Percentiles rank a stretch among this genome's conserved stretches.
Conservation (phyloP, 2,797 vertebrate species). For the Pseudochirops cupreus region DNA sequence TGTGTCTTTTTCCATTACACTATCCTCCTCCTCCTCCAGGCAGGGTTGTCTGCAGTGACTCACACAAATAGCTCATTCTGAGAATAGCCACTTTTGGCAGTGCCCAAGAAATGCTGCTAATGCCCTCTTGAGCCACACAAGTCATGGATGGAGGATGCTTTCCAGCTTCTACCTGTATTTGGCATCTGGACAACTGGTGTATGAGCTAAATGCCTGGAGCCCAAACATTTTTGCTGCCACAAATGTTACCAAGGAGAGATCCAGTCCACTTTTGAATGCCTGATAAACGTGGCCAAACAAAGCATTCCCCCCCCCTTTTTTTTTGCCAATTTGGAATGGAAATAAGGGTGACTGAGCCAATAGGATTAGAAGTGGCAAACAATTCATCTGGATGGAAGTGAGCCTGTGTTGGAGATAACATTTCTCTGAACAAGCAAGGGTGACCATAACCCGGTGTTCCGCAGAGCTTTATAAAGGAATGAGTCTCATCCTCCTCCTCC, state of each 20-base stretch:
- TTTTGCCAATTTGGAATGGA: slow-evolving; percentile 81
- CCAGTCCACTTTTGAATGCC: slow-evolving; percentile 83
- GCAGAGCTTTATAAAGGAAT: slow-evolving; percentile 74
- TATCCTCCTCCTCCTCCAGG: not conserved
- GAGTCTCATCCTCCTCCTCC: slow-evolving; percentile 17
- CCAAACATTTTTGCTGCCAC: slow-evolving; percentile 82
- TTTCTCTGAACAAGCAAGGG: slow-evolving; percentile 76
- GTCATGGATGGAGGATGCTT: slow-evolving; percentile 24
- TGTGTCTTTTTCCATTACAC: not conserved
- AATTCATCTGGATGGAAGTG: slow-evolving; percentile 77
- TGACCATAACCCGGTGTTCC: slow-evolving; percentile 72
- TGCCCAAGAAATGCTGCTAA: slow-evolving; percentile 10
- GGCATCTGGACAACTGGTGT: slow-evolving; percentile 63
- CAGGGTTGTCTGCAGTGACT: not conserved
- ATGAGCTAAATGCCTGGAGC: slow-evolving; percentile 74
- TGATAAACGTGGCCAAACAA: slow-evolving; percentile 85
- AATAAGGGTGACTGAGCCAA: slow-evolving; percentile 73
- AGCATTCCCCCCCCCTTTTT: slow-evolving; percentile 51
- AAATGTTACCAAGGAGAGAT: slow-evolving; percentile 82
- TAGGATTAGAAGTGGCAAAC: slow-evolving; percentile 80
- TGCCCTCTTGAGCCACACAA: not conserved
- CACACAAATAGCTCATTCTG: not conserved
- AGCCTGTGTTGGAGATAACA: slow-evolving; percentile 73
- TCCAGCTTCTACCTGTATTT: slow-evolving; percentile 73
- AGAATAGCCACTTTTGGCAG: not conserved